These are phyloP conservation scores for Callithrix jacchus DNA, from an alignment of 2,113 vertebrate genomes.

Conservation along the genomic window DNA sequence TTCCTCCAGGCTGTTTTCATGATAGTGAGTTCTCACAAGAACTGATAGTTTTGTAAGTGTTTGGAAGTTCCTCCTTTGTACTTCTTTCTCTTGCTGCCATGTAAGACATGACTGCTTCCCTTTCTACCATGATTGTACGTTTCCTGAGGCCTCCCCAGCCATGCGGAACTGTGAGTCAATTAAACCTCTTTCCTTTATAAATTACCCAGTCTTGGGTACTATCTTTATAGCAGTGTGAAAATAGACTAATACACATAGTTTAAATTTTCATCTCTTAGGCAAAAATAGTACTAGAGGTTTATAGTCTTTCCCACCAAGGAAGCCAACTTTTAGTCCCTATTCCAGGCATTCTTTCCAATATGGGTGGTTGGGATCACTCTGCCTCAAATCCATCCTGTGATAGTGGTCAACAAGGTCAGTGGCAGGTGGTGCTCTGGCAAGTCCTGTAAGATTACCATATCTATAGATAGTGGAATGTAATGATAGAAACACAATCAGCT, in stretches of 20 bases:
- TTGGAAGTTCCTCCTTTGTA: too few species aligned
- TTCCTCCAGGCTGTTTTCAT: too few species aligned
- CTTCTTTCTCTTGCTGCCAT: too few species aligned
- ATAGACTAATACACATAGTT: not conserved
- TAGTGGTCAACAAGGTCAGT: not conserved
- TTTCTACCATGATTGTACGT: too few species aligned
- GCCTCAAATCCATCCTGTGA: not conserved
- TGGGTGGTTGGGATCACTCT: not conserved
- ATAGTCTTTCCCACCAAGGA: not conserved
- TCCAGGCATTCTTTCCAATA: not conserved
- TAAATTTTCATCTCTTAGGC: not conserved
- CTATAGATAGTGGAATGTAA: not conserved
- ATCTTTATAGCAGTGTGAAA: too few species aligned
- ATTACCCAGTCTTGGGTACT: too few species aligned
- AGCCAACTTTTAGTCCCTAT: not conserved
- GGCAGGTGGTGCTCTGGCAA: not conserved
- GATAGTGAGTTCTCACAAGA: too few species aligned
- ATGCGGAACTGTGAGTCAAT: too few species aligned
- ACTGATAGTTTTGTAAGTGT: too few species aligned
- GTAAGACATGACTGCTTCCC: too few species aligned
- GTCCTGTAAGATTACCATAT: not conserved
- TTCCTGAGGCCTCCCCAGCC: too few species aligned
- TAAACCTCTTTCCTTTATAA: too few species aligned
- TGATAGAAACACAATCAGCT: not conserved
- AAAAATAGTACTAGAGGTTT: slow-evolving; percentile 12